phyloP scores from a whole-genome alignment of 2,888 invertebrate genomes.

The Phortica magna region DNA sequence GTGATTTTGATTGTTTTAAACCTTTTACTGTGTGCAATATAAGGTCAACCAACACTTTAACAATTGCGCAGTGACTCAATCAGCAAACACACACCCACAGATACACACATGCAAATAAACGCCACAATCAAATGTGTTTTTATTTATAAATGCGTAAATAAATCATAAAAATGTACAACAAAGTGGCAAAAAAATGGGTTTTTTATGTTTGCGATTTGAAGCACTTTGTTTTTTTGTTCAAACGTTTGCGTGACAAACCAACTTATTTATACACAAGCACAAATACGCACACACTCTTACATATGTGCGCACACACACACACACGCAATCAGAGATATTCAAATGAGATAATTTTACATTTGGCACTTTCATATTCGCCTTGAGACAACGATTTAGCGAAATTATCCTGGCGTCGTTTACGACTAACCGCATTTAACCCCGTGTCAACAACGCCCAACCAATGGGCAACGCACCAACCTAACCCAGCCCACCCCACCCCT shows the following conservation, averaged over 20 bases:
- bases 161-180: background rate
- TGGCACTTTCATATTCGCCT: constrained; percentile 8
- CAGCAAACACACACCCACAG: background rate
- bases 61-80: background rate
- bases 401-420: constrained; percentile 24
- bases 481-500: background rate
- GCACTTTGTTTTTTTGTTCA: background rate
- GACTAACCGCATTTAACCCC: constrained; percentile 25
- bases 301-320: background rate
- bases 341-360: constrained; percentile 29
- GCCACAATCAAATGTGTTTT: background rate
- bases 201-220: background rate
- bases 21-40: too few relatives aligned
- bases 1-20: too few relatives aligned
- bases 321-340: background rate
- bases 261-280: background rate
- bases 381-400: constrained; percentile 9
- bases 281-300: background rate
- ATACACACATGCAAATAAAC: background rate
- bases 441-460: constrained; percentile 1
- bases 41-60: background rate
- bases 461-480: background rate
- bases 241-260: background rate
- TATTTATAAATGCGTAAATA: background rate
- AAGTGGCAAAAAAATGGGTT: background rate